Evolutionary conservation across 2,888 invertebrate species (phyloP).

Genomic region (Cancer borealis): DNA sequence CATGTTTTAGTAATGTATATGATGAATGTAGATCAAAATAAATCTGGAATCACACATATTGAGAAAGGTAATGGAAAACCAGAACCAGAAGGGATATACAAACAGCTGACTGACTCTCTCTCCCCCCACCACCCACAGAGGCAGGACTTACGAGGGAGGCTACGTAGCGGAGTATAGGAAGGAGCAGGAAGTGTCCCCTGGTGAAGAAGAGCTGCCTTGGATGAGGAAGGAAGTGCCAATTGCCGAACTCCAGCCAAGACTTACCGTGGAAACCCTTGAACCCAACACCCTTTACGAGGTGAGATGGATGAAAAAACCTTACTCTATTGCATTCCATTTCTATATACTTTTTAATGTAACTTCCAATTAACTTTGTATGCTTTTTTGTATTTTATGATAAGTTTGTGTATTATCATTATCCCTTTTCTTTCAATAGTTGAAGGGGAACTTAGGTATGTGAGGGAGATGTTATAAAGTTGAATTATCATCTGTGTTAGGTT

Average conservation of each 20-base stretch:
- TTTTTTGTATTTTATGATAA: too few species aligned
- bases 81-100: neutral
- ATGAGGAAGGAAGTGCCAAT: conserved; percentile 71
- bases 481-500: conserved; percentile 72
- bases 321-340: too few species aligned
- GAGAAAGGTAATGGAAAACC: neutral
- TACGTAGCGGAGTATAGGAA: conserved; percentile 78
- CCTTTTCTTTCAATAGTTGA: neutral
- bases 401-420: neutral
- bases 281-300: conserved; percentile 78
- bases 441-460: neutral
- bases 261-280: conserved; percentile 78
- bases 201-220: conserved; percentile 76
- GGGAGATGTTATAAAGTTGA: neutral
- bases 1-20: neutral
- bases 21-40: too few species aligned
- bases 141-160: conserved; percentile 78
- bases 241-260: conserved; percentile 74
- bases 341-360: neutral
- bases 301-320: neutral
- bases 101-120: neutral
- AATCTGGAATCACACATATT: too few species aligned
- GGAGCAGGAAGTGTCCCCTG: conserved; percentile 43
- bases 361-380: neutral
- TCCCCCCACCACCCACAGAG: conserved; percentile 15